These are phyloP conservation scores for Clistopyga incitator DNA, from an alignment of 2,888 invertebrate species.

Conservation along the genomic window DNA sequence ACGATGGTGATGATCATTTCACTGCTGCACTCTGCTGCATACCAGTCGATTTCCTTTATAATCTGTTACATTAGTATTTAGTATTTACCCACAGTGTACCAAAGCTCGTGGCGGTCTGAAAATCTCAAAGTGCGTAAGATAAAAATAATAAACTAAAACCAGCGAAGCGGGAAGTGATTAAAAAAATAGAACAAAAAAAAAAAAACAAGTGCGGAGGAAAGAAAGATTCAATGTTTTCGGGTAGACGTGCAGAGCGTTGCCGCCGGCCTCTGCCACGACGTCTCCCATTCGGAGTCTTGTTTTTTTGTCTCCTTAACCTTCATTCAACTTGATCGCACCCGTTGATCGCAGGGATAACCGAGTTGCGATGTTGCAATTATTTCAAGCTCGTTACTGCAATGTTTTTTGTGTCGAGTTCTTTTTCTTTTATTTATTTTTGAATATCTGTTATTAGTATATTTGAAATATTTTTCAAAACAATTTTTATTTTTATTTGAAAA, in stretches of 20 bases:
- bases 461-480: too few species aligned
- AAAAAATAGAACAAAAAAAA: neutral
- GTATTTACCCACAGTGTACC: neutral
- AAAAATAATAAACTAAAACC: slow-evolving; percentile 3
- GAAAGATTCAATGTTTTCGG: slow-evolving; percentile 4
- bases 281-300: neutral
- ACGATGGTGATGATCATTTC: slow-evolving; percentile 13
- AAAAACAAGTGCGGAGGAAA: neutral
- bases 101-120: neutral
- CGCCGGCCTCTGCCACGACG: neutral
- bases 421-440: neutral
- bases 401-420: neutral
- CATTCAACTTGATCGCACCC: neutral
- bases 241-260: neutral
- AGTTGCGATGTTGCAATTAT: neutral
- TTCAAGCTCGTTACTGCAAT: neutral
- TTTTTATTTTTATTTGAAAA: too few species aligned
- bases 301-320: neutral
- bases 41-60: slow-evolving; percentile 6
- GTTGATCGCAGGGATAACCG: neutral
- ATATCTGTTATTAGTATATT: too few species aligned
- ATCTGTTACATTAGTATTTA: neutral
- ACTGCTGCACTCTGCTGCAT: neutral
- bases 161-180: neutral
- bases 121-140: slow-evolving; percentile 25